Base-by-base conservation (phyloP, 2,888 invertebrate species). In the Hydriomena furcata region DNA sequence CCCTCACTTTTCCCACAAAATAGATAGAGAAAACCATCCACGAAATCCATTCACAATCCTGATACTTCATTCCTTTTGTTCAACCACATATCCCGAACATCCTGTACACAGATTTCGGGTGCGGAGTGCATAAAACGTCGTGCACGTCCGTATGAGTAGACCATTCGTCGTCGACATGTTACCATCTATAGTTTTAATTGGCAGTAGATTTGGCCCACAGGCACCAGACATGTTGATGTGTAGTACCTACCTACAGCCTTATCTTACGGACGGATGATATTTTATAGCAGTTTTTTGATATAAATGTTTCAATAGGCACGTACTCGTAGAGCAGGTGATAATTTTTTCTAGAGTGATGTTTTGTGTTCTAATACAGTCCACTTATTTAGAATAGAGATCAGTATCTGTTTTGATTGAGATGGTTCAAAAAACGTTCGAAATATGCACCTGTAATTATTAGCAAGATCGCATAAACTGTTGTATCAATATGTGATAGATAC, bases 171-270 rank as follows among this genome's bases (percentile, higher is more conserved):
- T 63, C 69, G 66, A 71, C 80, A 79, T 75, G 79, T 75, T 73
- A 72, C 82, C 79, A 82, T 87, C 82, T 76, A 82, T 84, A 85
- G 75, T 82, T 85, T 84, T 86, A 87, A 89, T 89, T 87, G 88
- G 82, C 78, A 76, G 72, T 84, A 82, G 80, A 86, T 86, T 79
- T 73, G 73, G 70, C 64, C 77, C 73, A 71, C 72, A 73, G 74
- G 76, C 77, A 67, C 53, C 70, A 73, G 78, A 76, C 77, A 76
- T 68, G 76, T 73, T 75, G 78, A 76, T 76, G 76, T 68, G 76
- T 73, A 75, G 72, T n/a, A n/a, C n/a, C n/a, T n/a, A 75, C 73
- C 73, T 72, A 68, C 76, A 73, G 73, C 60, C 62, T 77, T 76
- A 76, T 74, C 68, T 58, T 41, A 44, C 36, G 55, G 51, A 45